Conservation (phyloP, 2,888 invertebrate species). For the Oscheius myriophilus region DNA sequence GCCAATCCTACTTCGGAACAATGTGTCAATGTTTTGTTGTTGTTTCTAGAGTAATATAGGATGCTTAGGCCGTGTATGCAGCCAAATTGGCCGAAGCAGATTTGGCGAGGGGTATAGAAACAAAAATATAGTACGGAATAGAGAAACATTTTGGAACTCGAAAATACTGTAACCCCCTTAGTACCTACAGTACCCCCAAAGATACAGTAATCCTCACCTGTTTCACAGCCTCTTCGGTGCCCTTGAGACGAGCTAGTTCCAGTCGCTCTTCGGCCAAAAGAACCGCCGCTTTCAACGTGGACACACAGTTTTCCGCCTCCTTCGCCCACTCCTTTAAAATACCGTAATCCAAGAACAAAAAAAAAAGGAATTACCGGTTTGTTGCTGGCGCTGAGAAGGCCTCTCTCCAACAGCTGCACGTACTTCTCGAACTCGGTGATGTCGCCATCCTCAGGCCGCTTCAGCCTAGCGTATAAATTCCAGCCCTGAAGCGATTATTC, state of each 20-base stretch:
- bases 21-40: no score
- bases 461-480: constrained; percentile 38
- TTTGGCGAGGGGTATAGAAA: no score
- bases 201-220: constrained; percentile 22
- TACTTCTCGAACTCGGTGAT: constrained; percentile 45
- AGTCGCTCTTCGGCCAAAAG: constrained; percentile 40
- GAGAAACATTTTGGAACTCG: no score
- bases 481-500: constrained; percentile 29
- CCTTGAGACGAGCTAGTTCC: constrained; percentile 36
- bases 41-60: no score
- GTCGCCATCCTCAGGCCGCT: constrained; percentile 34
- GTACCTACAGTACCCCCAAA: not conserved
- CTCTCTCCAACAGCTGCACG: constrained; percentile 45
- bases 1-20: no score
- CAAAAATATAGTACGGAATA: no score
- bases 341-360: not conserved
- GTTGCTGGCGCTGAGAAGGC: constrained; percentile 17
- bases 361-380: constrained; percentile 27
- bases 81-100: no score
- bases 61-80: no score
- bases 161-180: no score
- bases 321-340: constrained; percentile 43
- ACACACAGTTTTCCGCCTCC: constrained; percentile 30
- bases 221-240: constrained; percentile 30
- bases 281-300: constrained; percentile 39